phyloP scores from a whole-genome alignment of 2,888 invertebrate genomes.

The Cordilura impudica region DNA sequence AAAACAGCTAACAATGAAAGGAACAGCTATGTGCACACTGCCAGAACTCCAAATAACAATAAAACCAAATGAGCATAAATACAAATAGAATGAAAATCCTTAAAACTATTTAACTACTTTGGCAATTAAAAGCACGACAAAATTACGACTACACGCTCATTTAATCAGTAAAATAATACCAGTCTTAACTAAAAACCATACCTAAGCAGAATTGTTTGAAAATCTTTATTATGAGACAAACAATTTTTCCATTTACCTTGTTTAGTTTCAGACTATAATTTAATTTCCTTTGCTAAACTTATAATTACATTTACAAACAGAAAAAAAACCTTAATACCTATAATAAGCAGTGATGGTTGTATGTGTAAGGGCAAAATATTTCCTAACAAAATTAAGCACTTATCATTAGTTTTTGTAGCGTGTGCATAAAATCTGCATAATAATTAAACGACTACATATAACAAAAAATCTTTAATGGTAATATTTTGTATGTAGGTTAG shows the following conservation, averaged over 20 bases:
- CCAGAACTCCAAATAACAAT: constrained; percentile 1
- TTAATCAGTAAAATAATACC: background rate
- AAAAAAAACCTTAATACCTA: background rate
- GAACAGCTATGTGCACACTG: constrained; percentile 16
- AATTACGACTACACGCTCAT: background rate
- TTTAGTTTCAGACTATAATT: constrained; percentile 36
- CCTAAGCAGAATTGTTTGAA: too few species aligned
- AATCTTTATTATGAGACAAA: constrained; percentile 11
- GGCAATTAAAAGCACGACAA: constrained; percentile 19
- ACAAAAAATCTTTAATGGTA: too few species aligned
- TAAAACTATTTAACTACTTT: constrained; percentile 19
- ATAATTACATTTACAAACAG: constrained; percentile 32
- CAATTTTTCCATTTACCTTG: constrained; percentile 33
- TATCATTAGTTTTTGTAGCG: too few species aligned
- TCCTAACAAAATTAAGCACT: background rate
- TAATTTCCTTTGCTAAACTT: constrained; percentile 46
- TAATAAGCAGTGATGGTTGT: background rate
- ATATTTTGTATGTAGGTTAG: too few species aligned
- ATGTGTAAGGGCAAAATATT: background rate
- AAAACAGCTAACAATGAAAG: constrained; percentile 16
- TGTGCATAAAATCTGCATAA: too few species aligned
- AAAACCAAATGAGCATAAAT: constrained; percentile 19
- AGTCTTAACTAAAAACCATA: background rate
- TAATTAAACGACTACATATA: too few species aligned
- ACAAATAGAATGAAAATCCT: background rate